Evolutionary conservation across 2,113 vertebrate genomes (phyloP).

Genomic region (Diglossa brunneiventris): DNA sequence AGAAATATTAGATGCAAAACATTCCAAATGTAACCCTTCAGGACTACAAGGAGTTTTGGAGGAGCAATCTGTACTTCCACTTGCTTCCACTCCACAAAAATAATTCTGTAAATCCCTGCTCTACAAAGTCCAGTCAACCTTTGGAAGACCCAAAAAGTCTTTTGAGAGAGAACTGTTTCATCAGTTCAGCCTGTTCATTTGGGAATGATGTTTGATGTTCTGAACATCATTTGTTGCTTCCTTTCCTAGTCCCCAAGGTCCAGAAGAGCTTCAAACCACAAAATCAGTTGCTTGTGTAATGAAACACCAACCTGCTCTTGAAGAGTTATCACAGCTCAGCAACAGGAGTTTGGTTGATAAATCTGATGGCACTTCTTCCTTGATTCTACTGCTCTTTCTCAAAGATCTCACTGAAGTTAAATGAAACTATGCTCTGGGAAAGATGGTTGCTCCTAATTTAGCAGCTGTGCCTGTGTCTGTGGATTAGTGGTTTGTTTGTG

Average conservation of each 20-base stretch:
- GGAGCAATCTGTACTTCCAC: not conserved
- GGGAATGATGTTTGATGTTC: slow-evolving; percentile 46
- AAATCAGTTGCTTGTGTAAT: slow-evolving; percentile 42
- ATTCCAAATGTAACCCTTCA: not conserved
- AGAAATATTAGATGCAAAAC: not conserved
- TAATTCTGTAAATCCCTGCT: slow-evolving; percentile 30
- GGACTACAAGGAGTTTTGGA: not conserved
- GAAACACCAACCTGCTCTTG: slow-evolving; percentile 46
- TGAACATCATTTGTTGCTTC: slow-evolving; percentile 53
- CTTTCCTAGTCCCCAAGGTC: not conserved
- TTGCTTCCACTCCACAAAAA: not conserved
- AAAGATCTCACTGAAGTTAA: not conserved
- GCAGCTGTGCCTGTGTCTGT: not conserved
- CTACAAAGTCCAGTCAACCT: slow-evolving; percentile 12
- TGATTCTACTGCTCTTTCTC: not conserved
- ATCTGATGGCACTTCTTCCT: not conserved
- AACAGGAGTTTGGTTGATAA: slow-evolving; percentile 13
- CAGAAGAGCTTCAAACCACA: slow-evolving; percentile 38
- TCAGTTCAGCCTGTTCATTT: slow-evolving; percentile 44
- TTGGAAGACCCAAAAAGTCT: slow-evolving; percentile 42
- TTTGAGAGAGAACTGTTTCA: slow-evolving; percentile 53
- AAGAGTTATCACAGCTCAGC: not conserved
- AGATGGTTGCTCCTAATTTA: not conserved
- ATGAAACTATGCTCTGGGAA: not conserved
- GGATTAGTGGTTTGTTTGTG: not conserved